Conservation (phyloP, 2,113 vertebrate species). For the Bujurquina vittata region DNA sequence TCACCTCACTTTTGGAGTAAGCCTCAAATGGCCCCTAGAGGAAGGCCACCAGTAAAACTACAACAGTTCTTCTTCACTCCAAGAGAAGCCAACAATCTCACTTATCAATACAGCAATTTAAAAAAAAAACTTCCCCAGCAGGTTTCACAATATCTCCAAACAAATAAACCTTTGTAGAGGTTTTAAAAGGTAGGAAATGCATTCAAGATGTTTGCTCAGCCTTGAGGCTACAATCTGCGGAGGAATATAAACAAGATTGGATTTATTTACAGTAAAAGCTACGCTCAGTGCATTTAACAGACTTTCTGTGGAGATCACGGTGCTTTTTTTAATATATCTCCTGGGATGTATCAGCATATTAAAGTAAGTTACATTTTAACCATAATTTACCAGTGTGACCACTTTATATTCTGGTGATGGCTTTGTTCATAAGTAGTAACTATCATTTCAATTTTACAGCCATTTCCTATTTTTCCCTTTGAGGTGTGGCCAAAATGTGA, state of each 20-base stretch:
- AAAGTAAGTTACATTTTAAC: neutral
- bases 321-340: neutral
- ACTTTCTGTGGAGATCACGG: neutral
- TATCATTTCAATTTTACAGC: neutral
- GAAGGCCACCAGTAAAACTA: too few species aligned
- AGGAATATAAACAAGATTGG: neutral
- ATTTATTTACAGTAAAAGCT: neutral
- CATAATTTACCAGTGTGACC: neutral
- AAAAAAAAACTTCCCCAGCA: neutral
- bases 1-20: too few species aligned
- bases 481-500: neutral
- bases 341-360: neutral
- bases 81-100: neutral
- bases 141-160: slow-evolving; percentile 7
- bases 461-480: neutral
- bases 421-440: neutral
- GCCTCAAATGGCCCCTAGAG: too few species aligned
- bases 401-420: neutral
- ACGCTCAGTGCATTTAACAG: neutral
- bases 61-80: neutral
- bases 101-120: neutral
- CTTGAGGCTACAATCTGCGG: neutral
- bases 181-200: neutral
- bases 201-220: neutral
- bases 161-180: neutral